These are phyloP conservation scores for Zaprionus lineosus DNA, from an alignment of 2,888 invertebrate species.

Conservation along the genomic window DNA sequence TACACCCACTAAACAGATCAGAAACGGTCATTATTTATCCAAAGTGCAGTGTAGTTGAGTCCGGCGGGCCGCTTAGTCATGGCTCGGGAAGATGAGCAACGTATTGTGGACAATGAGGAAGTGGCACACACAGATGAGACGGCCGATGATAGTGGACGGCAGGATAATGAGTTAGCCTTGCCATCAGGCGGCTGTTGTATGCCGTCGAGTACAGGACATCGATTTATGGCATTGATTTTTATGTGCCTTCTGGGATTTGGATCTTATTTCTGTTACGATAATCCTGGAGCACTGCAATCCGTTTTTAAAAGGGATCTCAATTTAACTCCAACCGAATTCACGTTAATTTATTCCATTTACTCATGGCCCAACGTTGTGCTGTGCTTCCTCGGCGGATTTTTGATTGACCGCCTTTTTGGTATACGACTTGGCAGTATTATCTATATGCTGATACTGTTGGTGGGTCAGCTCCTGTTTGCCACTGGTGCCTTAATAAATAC, in stretches of 20 bases:
- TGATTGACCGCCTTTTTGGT: constrained; percentile 97
- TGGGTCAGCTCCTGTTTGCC: constrained; percentile 95
- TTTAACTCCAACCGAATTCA: constrained; percentile 91
- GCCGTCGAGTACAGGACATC: constrained; percentile 88
- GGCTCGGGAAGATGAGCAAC: constrained; percentile 64
- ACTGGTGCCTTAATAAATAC: constrained; percentile 91
- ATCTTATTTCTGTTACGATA: constrained; percentile 98
- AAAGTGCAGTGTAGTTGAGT: constrained; percentile 31
- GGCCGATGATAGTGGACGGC: constrained; percentile 40
- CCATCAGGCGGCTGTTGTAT: constrained; percentile 84
- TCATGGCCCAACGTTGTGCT: constrained; percentile 99
- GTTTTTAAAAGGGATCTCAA: constrained; percentile 91
- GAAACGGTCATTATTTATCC: constrained; percentile 10
- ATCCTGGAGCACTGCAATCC: constrained; percentile 95
- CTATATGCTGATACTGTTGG: constrained; percentile 92
- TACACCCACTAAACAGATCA: constrained; percentile 45
- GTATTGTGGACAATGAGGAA: constrained; percentile 66
- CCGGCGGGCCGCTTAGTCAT: constrained; percentile 39
- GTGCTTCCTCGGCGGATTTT: constrained; percentile 97
- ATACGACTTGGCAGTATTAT: constrained; percentile 95
- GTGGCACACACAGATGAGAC: constrained; percentile 14
- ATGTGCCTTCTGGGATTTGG: constrained; percentile 98
- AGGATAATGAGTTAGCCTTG: constrained; percentile 80
- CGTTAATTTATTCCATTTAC: constrained; percentile 95
- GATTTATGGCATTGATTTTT: constrained; percentile 92